Evolutionary conservation across 2,797 vertebrate genomes (phyloP).

Genomic region (Catharus ustulatus): DNA sequence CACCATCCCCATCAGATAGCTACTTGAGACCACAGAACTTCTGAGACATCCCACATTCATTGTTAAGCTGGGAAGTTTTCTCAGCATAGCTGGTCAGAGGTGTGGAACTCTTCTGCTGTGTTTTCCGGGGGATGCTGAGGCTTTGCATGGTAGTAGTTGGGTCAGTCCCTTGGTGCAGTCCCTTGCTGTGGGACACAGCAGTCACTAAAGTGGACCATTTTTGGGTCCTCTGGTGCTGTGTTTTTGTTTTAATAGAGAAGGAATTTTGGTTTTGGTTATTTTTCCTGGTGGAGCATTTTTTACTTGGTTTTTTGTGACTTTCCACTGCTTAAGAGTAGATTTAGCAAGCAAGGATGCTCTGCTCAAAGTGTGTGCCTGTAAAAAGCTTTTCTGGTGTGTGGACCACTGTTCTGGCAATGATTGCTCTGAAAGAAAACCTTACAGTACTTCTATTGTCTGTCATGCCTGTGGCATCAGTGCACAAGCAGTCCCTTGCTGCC

Average conservation of each 20-base stretch:
- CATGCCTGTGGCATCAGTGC: neutral
- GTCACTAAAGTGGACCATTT: fast-evolving
- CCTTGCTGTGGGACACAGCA: neutral
- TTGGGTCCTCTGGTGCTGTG: neutral
- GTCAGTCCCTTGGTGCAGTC: neutral
- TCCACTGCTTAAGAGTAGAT: neutral
- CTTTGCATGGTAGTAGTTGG: neutral
- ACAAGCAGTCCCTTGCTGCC: fast-evolving
- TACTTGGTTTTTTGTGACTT: neutral
- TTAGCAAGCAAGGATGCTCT: neutral
- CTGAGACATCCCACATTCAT: fast-evolving
- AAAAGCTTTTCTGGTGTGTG: neutral
- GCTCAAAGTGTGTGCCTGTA: neutral
- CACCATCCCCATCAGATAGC: neutral
- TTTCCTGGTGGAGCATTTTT: neutral
- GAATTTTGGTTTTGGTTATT: neutral
- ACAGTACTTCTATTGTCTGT: neutral
- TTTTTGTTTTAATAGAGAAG: neutral
- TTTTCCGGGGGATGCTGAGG: neutral
- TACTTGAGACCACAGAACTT: neutral
- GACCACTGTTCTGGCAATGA: neutral
- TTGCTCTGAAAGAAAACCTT: neutral
- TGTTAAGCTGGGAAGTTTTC: neutral
- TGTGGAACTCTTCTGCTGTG: neutral
- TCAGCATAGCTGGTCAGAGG: neutral